Evolutionary conservation across 2,888 invertebrate genomes (phyloP).

Genomic region (Synergus japonicus): DNA sequence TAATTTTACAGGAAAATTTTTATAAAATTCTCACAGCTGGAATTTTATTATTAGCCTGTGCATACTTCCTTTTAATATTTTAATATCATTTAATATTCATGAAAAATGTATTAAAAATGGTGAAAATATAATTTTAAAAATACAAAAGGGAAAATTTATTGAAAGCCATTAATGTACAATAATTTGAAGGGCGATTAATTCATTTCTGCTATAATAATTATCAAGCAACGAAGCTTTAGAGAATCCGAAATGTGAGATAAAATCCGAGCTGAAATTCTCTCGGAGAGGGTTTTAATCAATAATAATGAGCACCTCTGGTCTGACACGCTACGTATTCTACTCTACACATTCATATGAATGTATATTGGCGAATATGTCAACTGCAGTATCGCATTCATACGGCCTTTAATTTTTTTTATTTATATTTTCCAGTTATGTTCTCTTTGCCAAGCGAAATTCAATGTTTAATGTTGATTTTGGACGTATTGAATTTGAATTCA

Average conservation of each 20-base stretch:
- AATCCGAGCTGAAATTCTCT: not conserved
- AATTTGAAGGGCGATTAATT: not conserved
- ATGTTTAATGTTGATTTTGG: not conserved
- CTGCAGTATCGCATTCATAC: conserved; percentile 69
- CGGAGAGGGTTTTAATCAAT: conserved; percentile 27
- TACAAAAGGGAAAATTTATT: not conserved
- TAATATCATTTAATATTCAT: not conserved
- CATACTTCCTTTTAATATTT: not conserved
- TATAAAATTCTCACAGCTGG: not conserved
- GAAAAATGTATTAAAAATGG: too few species aligned
- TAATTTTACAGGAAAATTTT: not conserved
- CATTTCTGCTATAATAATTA: not conserved
- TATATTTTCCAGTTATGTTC: conserved; percentile 42
- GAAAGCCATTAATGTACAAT: not conserved
- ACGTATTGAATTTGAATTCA: not conserved
- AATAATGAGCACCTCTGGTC: conserved; percentile 66
- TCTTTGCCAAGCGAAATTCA: not conserved
- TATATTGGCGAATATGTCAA: conserved; percentile 73
- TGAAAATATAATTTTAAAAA: not conserved
- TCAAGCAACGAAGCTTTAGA: not conserved
- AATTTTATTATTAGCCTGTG: too few species aligned
- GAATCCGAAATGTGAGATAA: not conserved
- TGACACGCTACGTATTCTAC: conserved; percentile 66
- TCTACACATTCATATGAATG: conserved; percentile 67
- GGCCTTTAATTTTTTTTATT: conserved; percentile 58